Conservation (phyloP, 2,888 invertebrate species). For the Synergus gifuensis region DNA sequence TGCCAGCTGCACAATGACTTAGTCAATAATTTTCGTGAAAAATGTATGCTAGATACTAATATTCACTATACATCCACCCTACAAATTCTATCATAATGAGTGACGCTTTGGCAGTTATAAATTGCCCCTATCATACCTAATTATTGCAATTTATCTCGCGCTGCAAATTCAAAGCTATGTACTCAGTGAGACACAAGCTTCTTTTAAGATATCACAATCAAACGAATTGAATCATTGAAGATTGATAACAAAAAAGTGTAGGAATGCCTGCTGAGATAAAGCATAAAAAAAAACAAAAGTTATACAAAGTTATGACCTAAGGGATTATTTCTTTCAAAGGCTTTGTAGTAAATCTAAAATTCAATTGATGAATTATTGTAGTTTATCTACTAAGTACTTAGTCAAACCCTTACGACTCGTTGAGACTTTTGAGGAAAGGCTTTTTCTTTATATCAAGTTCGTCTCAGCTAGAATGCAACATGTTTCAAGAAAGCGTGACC, state of each 20-base stretch:
- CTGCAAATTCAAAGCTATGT: background rate
- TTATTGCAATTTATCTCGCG: conserved; percentile 32
- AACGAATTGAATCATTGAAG: background rate
- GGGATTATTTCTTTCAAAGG: background rate
- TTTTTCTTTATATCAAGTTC: background rate
- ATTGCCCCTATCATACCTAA: conserved; percentile 2
- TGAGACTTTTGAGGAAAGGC: no score
- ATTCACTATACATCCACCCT: background rate
- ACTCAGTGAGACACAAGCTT: background rate
- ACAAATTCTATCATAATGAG: conserved; percentile 4
- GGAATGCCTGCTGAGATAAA: background rate
- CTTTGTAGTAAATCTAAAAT: background rate
- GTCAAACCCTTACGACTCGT: background rate
- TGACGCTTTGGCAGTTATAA: conserved; percentile 9
- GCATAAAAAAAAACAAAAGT: background rate
- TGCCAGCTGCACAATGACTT: conserved; percentile 4
- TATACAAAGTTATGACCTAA: background rate
- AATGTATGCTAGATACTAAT: conserved; percentile 46
- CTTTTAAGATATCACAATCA: background rate
- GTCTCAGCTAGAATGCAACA: conserved; percentile 13
- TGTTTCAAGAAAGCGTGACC: conserved; percentile 31
- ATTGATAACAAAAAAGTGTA: background rate
- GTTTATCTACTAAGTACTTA: background rate
- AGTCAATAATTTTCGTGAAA: conserved; percentile 58
- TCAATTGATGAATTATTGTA: no score